phyloP scores from a whole-genome alignment of 1,140 invertebrate species.

The Zaprionus ornatus region DNA sequence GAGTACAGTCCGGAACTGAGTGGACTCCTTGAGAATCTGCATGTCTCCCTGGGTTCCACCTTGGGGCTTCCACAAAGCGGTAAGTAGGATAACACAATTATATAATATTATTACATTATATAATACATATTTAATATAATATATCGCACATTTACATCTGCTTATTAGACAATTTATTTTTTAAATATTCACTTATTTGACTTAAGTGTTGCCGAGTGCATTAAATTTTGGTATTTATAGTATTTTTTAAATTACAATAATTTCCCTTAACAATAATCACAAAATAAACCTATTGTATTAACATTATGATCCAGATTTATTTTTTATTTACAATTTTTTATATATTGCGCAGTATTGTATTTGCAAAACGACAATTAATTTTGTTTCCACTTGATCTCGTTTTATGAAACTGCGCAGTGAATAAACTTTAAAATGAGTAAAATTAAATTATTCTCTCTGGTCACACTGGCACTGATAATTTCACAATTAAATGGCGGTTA shows the following conservation, averaged over 20 bases:
- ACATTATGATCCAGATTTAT: not conserved
- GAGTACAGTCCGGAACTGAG: conserved; percentile 78
- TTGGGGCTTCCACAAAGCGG: conserved; percentile 81
- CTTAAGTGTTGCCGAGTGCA: not conserved
- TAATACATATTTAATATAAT: no score
- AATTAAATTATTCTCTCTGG: not conserved
- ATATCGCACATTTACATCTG: no score
- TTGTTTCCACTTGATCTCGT: not conserved
- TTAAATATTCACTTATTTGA: not conserved
- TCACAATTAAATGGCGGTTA: not conserved
- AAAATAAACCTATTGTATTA: not conserved
- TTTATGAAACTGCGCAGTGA: not conserved
- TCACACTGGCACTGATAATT: not conserved
- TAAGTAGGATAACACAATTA: conserved; percentile 27
- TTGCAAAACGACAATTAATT: not conserved
- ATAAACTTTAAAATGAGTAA: not conserved
- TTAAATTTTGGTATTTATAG: not conserved
- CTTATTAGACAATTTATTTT: not conserved
- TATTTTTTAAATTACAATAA: not conserved
- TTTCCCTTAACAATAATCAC: not conserved
- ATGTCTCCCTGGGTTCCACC: conserved; percentile 76
- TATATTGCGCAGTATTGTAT: not conserved
- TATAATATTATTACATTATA: not conserved
- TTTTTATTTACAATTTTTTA: not conserved
- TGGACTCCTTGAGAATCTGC: conserved; percentile 78